These are phyloP conservation scores for Noctilio leporinus DNA, from an alignment of 2,113 vertebrate genomes.

Conservation along the genomic window DNA sequence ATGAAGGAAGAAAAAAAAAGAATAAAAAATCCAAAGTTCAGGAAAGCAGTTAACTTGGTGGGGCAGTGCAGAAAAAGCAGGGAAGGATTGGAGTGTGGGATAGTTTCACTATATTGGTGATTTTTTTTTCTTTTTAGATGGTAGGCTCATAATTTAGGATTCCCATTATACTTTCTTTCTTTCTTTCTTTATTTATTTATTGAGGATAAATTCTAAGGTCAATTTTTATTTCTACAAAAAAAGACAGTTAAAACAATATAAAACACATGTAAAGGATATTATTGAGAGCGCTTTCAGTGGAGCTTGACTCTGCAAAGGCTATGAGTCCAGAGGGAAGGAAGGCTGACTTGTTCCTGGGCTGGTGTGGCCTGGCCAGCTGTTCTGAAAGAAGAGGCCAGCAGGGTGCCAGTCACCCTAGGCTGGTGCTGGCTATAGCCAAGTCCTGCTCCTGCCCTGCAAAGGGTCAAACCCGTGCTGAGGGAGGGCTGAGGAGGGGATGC, in stretches of 20 bases:
- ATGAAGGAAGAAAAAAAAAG: neutral
- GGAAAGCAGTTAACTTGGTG: neutral
- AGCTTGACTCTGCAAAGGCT: slow-evolving; percentile 49
- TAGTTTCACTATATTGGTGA: neutral
- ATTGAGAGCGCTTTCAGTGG: slow-evolving; percentile 45
- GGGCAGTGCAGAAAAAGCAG: neutral
- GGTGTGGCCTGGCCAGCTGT: neutral
- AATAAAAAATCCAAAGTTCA: slow-evolving; percentile 10
- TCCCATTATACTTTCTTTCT: too few species aligned
- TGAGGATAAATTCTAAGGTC: too few species aligned
- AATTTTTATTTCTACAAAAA: too few species aligned
- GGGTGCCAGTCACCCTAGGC: too few species aligned
- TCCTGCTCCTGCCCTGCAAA: too few species aligned
- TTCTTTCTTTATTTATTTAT: too few species aligned
- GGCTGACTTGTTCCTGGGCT: slow-evolving; percentile 33
- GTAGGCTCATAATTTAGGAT: neutral
- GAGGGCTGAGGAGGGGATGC: too few species aligned
- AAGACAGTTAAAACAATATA: too few species aligned
- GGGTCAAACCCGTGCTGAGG: too few species aligned
- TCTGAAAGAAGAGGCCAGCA: too few species aligned
- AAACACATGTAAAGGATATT: too few species aligned
- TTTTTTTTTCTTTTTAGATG: slow-evolving; percentile 17
- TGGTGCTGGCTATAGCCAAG: too few species aligned
- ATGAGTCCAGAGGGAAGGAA: slow-evolving; percentile 35
- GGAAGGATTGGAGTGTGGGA: neutral